phyloP scores from a whole-genome alignment of 2,113 vertebrate genomes.

The Cololabis saira region DNA sequence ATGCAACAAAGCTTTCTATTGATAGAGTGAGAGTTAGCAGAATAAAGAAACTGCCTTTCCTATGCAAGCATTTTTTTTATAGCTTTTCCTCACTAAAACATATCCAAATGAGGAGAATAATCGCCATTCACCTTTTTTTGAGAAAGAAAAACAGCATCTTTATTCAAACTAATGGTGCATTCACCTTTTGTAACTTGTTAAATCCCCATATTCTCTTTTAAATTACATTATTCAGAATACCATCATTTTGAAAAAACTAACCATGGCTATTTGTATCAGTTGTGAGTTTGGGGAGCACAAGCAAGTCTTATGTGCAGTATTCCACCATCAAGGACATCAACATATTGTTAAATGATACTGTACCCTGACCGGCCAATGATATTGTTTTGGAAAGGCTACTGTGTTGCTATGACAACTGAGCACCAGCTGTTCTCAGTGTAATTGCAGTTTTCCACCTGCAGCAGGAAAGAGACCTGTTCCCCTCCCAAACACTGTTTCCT shows the following conservation, averaged over 20 bases:
- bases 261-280: too few relatives aligned
- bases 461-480: conserved; percentile 51
- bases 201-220: background rate
- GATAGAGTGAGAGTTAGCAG: background rate
- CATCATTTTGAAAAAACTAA: too few relatives aligned
- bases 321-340: conserved; percentile 2
- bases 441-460: conserved; percentile 69
- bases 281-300: too few relatives aligned
- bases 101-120: background rate
- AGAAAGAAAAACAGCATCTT: background rate
- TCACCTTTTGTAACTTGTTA: background rate
- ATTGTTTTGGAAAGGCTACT: conserved; percentile 56
- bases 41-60: background rate
- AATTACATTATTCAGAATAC: too few relatives aligned
- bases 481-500: conserved; percentile 63
- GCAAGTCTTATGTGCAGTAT: too few relatives aligned
- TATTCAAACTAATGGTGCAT: too few relatives aligned
- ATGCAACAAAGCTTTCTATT: background rate
- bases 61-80: too few relatives aligned
- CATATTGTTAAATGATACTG: conserved; percentile 43
- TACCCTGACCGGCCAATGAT: conserved; percentile 22
- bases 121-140: too few relatives aligned
- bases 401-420: conserved; percentile 51
- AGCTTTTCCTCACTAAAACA: background rate
- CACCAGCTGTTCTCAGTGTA: conserved; percentile 37